A percentile compares a stretch with the other conserved stretches of the same genome.
phyloP scores from a whole-genome alignment of 2,888 invertebrate genomes.

The Drosophila phalerata region DNA sequence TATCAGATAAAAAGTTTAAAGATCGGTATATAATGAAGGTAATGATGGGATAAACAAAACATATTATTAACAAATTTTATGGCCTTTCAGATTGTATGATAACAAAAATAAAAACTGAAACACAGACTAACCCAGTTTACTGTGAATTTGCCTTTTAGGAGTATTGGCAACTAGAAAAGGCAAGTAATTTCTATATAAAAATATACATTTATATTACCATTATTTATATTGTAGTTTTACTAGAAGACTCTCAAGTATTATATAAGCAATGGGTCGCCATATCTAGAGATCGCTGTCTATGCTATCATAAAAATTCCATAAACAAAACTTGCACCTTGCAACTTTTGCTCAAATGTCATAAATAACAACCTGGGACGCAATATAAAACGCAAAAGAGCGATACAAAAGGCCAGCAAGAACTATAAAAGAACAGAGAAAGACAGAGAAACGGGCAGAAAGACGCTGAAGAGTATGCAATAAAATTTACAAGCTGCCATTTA shows the following conservation, averaged over 20 bases:
- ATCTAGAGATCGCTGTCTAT: slow-evolving; percentile 41
- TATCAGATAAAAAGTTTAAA: slow-evolving; percentile 32
- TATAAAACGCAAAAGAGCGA: slow-evolving; percentile 62
- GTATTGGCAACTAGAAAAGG: slow-evolving; percentile 36
- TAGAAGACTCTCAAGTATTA: slow-evolving; percentile 25
- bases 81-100: slow-evolving; percentile 32
- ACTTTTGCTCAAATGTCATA: slow-evolving; percentile 77
- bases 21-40: slow-evolving; percentile 36
- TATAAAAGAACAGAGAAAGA: slow-evolving; percentile 50
- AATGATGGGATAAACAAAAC: slow-evolving; percentile 40
- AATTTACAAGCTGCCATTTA: slow-evolving; percentile 70
- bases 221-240: slow-evolving; percentile 9
- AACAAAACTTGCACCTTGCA: slow-evolving; percentile 78
- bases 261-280: slow-evolving; percentile 30
- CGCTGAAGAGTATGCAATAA: slow-evolving; percentile 79
- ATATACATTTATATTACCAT: slow-evolving; percentile 25
- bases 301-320: slow-evolving; percentile 74
- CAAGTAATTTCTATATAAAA: slow-evolving; percentile 9
- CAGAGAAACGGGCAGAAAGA: slow-evolving; percentile 8
- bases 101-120: slow-evolving; percentile 12
- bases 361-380: slow-evolving; percentile 60
- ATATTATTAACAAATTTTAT: slow-evolving; percentile 58
- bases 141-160: slow-evolving; percentile 7
- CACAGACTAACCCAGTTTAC: slow-evolving; percentile 2
- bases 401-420: slow-evolving; percentile 64